Conservation (phyloP, 2,113 vertebrate genomes). For the Tricholaema leucomelas region DNA sequence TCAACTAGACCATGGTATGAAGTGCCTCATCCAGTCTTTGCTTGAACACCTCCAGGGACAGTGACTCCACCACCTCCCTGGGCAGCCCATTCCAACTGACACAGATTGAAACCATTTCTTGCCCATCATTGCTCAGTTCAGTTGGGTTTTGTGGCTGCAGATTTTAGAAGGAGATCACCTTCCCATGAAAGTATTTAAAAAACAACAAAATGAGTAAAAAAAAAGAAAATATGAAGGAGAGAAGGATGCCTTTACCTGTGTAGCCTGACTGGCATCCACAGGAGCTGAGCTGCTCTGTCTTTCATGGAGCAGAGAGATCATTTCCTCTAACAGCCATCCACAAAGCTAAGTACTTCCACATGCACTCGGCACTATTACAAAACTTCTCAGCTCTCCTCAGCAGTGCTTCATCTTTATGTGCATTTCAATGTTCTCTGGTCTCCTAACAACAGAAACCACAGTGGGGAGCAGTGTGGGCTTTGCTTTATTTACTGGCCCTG, state of each 20-base stretch:
- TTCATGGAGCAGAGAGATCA: not conserved
- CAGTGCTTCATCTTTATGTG: not conserved
- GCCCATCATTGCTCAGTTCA: not conserved
- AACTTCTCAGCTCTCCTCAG: not conserved
- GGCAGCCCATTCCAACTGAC: too few relatives aligned
- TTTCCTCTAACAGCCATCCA: not conserved
- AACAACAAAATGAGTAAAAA: not conserved
- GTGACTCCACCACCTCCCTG: too few relatives aligned
- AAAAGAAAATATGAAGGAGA: not conserved
- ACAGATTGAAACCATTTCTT: not conserved
- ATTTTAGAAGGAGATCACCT: not conserved
- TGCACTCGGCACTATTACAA: not conserved
- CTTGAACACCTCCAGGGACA: too few relatives aligned
- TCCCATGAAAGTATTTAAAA: not conserved
- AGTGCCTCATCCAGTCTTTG: too few relatives aligned
- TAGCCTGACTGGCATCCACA: not conserved
- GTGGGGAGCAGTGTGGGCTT: fast-evolving
- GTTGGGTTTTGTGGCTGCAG: not conserved
- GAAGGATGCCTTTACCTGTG: not conserved
- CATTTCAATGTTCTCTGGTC: not conserved
- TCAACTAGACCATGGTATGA: too few relatives aligned
- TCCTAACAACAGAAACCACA: not conserved
- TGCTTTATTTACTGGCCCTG: not conserved
- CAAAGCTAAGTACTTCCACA: not conserved
- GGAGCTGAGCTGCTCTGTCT: not conserved